Base-by-base conservation (phyloP, 2,888 invertebrate genomes). In the Endotricha flammealis region DNA sequence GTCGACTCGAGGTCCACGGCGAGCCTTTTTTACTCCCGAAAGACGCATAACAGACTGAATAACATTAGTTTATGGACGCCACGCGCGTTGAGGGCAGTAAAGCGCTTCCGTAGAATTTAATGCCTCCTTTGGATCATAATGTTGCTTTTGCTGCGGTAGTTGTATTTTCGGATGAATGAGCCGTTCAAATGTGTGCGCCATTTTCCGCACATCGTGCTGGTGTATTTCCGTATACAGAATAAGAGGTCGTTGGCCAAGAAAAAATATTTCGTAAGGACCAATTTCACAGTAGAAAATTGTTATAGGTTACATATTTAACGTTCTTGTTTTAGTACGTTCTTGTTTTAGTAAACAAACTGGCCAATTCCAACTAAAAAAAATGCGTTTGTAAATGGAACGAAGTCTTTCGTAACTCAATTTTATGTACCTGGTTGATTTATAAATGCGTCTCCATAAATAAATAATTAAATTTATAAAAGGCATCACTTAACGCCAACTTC, bases 51-150 rank as follows among this genome's bases (percentile, higher is more conserved):
- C 66, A 42, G 47, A 47, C 66, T 62, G 77, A 79, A 80, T 78
- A 77, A 74, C 72, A 79, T 81, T 78, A 78, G 72, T 80, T 82
- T 79, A 81, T 70, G 65, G 69, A 58, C 50, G 61, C 60, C 57
- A 57, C 56, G 67, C 61, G 60, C 53, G 61, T 43, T 45, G 52
- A 55, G 44, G 54, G 48, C 52, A 62, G 39, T 42, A 71, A 73
- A 70, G 62, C 62, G 67, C 57, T 66, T 63, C 60, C 62, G 39
- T 29, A 48, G 53, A 65, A 65, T 65, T 72, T 71, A 67, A 61
- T 67, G 58, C 48, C 46, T 55, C 51, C 52, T 48, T 46, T 51
- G 50, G 46, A 44, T 54, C 48, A 48, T 51, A 53, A 56, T 46
- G 43, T 23, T 35, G 45, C 36, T 30, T 31, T 37, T 22, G 30